Evolutionary conservation across 2,797 vertebrate species (phyloP).

Genomic region (Taeniopygia guttata): DNA sequence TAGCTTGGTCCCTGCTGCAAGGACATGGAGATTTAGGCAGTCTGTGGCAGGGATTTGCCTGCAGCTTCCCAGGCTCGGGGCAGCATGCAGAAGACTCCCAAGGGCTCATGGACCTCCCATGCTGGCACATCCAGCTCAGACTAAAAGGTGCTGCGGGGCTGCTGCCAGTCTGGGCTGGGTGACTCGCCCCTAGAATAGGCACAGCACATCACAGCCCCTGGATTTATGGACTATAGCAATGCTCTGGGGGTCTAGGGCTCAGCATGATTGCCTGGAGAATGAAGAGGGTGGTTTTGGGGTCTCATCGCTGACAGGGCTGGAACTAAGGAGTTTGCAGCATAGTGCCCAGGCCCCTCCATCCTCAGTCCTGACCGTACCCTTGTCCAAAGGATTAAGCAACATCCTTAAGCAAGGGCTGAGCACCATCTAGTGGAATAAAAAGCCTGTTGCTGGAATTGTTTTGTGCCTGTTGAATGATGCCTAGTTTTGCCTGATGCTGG

Average conservation of each 20-base stretch:
- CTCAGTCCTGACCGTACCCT: rapidly evolving
- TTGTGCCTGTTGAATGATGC: not conserved
- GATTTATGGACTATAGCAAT: rapidly evolving
- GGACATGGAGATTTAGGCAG: not conserved
- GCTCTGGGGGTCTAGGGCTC: not conserved
- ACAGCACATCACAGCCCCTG: rapidly evolving
- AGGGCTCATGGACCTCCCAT: not conserved
- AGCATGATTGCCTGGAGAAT: not conserved
- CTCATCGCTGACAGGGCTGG: rapidly evolving
- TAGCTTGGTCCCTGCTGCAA: not conserved
- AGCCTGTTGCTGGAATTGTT: not conserved
- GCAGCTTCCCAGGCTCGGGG: not conserved
- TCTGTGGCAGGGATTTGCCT: not conserved
- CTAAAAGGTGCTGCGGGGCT: not conserved
- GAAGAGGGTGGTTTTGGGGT: not conserved
- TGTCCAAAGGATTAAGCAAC: rapidly evolving
- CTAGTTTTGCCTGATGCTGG: not conserved
- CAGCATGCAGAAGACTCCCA: not conserved
- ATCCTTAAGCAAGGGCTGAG: not conserved
- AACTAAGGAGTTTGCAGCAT: rapidly evolving
- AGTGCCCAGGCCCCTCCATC: not conserved
- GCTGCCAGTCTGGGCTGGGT: not conserved
- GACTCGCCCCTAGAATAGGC: rapidly evolving
- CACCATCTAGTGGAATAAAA: conserved; percentile 41
- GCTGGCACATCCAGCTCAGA: rapidly evolving